Evolutionary conservation across 2,888 invertebrate genomes (phyloP).

Genomic region (Listrodromus nycthemerus): DNA sequence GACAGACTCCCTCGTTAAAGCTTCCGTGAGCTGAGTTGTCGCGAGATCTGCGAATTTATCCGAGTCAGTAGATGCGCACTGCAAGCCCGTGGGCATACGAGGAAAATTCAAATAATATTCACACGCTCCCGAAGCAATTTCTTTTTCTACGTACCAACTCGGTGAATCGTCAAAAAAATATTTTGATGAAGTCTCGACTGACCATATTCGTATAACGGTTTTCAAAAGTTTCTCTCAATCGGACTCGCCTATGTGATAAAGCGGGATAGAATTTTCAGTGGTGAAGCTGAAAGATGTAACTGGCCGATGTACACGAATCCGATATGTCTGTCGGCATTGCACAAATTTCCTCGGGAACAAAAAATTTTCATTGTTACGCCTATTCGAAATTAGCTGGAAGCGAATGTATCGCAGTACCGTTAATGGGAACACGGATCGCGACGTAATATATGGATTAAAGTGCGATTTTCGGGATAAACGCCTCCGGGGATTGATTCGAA

Average conservation of each 20-base stretch:
- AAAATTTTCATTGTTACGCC: background rate
- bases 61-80: slow-evolving; percentile 6
- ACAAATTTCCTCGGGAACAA: background rate
- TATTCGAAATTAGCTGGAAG: background rate
- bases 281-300: background rate
- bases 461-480: slow-evolving; percentile 15
- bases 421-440: slow-evolving; percentile 12
- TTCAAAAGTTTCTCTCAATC: background rate
- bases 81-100: background rate
- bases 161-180: slow-evolving; percentile 34
- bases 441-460: slow-evolving; percentile 30
- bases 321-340: background rate
- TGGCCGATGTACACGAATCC: background rate
- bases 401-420: slow-evolving; percentile 1
- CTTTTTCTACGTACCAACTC: slow-evolving; percentile 21
- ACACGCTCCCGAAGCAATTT: slow-evolving; percentile 40
- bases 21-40: slow-evolving; percentile 47
- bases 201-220: background rate
- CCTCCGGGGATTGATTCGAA: slow-evolving; percentile 23
- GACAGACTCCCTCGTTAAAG: slow-evolving; percentile 46
- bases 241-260: background rate
- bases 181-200: slow-evolving; percentile 25
- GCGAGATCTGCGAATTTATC: slow-evolving; percentile 36
- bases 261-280: slow-evolving; percentile 16
- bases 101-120: slow-evolving; percentile 30